Conservation (phyloP, 2,888 invertebrate species). For the Eristalis arbustorum region DNA sequence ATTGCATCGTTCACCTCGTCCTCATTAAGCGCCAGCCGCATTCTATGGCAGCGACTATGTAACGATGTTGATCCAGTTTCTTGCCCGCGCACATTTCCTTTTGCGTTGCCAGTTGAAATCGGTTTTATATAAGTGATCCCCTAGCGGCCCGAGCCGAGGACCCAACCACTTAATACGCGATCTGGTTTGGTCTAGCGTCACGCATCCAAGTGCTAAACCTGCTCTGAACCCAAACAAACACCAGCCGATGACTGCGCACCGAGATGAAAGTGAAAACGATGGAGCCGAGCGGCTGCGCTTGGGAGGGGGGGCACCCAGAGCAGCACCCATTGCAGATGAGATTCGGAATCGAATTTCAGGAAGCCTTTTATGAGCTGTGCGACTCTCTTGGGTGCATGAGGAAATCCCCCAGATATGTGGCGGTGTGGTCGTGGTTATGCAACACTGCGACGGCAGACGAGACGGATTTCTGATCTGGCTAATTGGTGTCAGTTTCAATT, state of each 20-base stretch:
- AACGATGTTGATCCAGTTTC: neutral
- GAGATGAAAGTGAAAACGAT: constrained; percentile 62
- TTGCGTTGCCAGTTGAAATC: neutral
- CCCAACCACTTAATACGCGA: neutral
- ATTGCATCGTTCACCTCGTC: neutral
- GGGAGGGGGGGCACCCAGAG: constrained; percentile 2
- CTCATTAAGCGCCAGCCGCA: neutral
- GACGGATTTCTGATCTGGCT: constrained; percentile 4
- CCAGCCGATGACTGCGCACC: constrained; percentile 46
- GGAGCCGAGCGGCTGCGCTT: constrained; percentile 15
- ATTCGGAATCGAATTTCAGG: constrained; percentile 59
- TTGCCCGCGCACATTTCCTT: neutral
- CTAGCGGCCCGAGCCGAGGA: neutral
- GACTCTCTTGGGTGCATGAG: constrained; percentile 26
- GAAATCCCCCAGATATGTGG: constrained; percentile 35
- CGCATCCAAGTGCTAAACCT: neutral
- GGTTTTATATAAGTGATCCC: neutral
- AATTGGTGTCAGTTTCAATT: constrained; percentile 49
- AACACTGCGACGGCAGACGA: constrained; percentile 25
- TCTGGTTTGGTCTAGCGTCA: neutral
- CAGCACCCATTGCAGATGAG: constrained; percentile 4
- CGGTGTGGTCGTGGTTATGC: constrained; percentile 24
- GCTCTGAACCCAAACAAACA: neutral
- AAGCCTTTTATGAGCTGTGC: constrained; percentile 54
- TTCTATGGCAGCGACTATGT: neutral